Evolutionary conservation across 2,888 invertebrate species (phyloP), one percentile per base, ranked within the genome.

Genomic region (Willowsia nigromaculata): DNA sequence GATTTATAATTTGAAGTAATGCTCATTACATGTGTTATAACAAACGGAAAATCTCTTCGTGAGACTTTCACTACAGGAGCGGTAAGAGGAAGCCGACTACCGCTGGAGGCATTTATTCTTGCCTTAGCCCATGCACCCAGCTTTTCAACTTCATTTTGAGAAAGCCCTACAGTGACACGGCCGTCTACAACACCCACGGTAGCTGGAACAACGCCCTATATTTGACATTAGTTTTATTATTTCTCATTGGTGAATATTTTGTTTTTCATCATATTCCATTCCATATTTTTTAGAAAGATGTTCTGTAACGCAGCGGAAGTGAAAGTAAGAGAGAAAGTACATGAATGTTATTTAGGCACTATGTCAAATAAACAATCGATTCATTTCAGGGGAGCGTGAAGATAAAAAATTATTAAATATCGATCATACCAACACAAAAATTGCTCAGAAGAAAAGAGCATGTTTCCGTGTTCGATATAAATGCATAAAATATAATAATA

Each of bases 101-200:
- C 71, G 53, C 50, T 13, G 15, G 37, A 15, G 25, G 37, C 37
- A 74, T 30, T 68, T 2, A 18, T 37, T 22, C 15, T 59, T 9
- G 43, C 56, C 13, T 82, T 85, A 11, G 59, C 88, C 11, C 85
- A 68, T n/a, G 81, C 62, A 4, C 92, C 92, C 74, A 92, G 65
- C 62, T 56, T 53, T 85, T 92, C 90, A 65, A 92, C 92, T 84
- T 92, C 96, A 0, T 95, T 94, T 9, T 94, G 92, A 0, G 95
- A 94, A 15, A 98, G 94, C 0, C 99, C 99, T 1, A 98, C 96
- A 93, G 96, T 96, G 11, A 99, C 94, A 93, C 96, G 95, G 0
- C 99, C 99, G 92, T 96, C 94, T 5, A 99, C 93, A 53, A 99
- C 96, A 0, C 97, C 99, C 93, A 99, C 96, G 0, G 99, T 99